A percentile compares a stretch with the other conserved stretches of the same genome.
These are phyloP conservation scores for Ophioninae sp. DNA, from an alignment of 2,888 invertebrate genomes.

Conservation along the genomic window DNA sequence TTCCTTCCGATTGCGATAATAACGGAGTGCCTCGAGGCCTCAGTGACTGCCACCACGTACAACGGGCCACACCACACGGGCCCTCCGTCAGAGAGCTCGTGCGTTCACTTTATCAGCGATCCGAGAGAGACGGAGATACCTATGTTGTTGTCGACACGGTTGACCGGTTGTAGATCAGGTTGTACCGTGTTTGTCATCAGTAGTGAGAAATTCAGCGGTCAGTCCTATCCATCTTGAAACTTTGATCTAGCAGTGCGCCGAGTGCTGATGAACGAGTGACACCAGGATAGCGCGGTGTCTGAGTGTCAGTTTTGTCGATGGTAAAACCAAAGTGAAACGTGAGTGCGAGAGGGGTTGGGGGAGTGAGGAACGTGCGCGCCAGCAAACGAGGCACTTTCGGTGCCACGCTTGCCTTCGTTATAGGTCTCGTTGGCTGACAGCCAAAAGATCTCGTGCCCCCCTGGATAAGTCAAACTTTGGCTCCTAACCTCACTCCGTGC, in stretches of 20 bases:
- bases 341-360: conserved; percentile 26
- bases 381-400: conserved; percentile 48
- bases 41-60: conserved; percentile 66
- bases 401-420: conserved; percentile 51
- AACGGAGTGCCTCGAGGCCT: conserved; percentile 66
- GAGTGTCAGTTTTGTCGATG: conserved; percentile 19
- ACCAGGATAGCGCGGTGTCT: conserved; percentile 11
- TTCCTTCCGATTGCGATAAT: conserved; percentile 71
- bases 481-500: conserved; percentile 12
- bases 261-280: conserved; percentile 26
- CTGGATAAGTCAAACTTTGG: conserved; percentile 56
- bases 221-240: neutral
- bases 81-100: conserved; percentile 45
- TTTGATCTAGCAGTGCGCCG: neutral
- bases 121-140: neutral
- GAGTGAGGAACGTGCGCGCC: conserved; percentile 33
- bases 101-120: conserved; percentile 16
- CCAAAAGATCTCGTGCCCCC: conserved; percentile 56
- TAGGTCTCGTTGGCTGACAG: conserved; percentile 62
- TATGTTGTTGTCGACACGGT: conserved; percentile 13
- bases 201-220: conserved; percentile 2
- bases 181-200: neutral
- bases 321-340: conserved; percentile 17
- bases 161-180: conserved; percentile 29
- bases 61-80: conserved; percentile 61